phyloP scores from a whole-genome alignment of 2,113 vertebrate species.

The Cinclus mexicanus region DNA sequence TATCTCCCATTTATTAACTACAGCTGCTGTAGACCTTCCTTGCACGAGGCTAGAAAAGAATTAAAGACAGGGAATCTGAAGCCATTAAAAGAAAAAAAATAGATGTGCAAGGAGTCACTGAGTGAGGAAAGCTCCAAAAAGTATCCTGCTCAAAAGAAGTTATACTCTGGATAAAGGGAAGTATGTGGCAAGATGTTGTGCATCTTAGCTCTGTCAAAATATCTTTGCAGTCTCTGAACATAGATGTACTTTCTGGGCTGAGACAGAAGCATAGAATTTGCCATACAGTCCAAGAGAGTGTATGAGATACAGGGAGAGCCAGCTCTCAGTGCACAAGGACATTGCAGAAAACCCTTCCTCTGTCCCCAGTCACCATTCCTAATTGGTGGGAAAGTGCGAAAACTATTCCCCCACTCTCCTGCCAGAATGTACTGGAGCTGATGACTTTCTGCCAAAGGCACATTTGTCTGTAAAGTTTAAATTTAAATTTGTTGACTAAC shows the following conservation, averaged over 20 bases:
- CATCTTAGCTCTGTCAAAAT: background rate
- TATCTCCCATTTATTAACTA: background rate
- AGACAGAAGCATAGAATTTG: background rate
- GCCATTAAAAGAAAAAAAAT: background rate
- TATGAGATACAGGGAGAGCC: background rate
- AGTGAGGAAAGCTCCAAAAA: background rate
- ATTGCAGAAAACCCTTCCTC: background rate
- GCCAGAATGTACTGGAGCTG: background rate
- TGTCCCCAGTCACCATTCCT: background rate
- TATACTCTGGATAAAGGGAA: background rate
- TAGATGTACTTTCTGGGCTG: background rate
- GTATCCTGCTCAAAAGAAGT: fast-evolving
- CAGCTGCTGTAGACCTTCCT: background rate
- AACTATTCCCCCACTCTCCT: background rate
- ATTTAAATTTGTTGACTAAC: constrained; percentile 49
- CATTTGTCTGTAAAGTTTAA: background rate
- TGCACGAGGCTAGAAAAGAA: background rate
- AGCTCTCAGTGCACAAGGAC: background rate
- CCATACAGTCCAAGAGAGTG: background rate
- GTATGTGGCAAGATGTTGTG: background rate
- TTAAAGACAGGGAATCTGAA: background rate
- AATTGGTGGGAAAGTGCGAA: background rate
- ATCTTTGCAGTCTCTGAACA: background rate
- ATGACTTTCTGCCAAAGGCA: background rate
- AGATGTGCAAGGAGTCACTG: background rate